Evolutionary conservation across 2,797 vertebrate genomes (phyloP).

Genomic region (Eidolon dupreanum): DNA sequence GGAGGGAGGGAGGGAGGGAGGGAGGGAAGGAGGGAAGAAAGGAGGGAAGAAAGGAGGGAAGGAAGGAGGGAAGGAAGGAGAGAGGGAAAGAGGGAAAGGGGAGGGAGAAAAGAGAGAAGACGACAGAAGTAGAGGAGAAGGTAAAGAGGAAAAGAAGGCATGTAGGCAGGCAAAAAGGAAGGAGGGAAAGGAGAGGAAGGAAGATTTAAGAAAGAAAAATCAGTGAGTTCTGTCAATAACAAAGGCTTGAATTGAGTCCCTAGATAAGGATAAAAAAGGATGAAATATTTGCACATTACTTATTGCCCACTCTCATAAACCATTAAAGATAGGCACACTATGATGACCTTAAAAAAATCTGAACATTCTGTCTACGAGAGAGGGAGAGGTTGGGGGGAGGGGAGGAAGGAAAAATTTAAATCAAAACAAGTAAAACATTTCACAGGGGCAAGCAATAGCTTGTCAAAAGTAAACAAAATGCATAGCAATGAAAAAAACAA

Average conservation of each 20-base stretch:
- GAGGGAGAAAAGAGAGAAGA: neutral
- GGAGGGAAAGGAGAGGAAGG: neutral
- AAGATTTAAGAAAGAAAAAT: conserved; percentile 18
- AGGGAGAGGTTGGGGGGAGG: neutral
- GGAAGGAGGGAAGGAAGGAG: neutral
- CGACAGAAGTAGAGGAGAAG: neutral
- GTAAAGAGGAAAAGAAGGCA: neutral
- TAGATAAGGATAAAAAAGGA: conserved; percentile 50
- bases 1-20: neutral
- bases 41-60: too few species aligned
- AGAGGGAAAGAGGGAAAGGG: too few species aligned
- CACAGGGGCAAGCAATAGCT: conserved; percentile 50
- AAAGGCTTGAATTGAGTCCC: conserved; percentile 48
- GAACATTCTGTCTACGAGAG: conserved; percentile 37
- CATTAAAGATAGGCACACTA: conserved; percentile 28
- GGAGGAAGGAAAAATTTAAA: neutral
- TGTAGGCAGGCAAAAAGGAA: neutral
- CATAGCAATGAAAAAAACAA: conserved; percentile 49
- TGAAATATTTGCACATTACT: conserved; percentile 50
- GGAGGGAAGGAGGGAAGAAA: neutral
- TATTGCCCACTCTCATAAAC: conserved; percentile 57
- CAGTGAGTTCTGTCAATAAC: conserved; percentile 19
- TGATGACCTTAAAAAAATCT: neutral
- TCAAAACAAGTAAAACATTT: conserved; percentile 56
- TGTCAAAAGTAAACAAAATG: conserved; percentile 68